Conservation (phyloP, 2,797 vertebrate genomes). For the Aotus griseimembra region DNA sequence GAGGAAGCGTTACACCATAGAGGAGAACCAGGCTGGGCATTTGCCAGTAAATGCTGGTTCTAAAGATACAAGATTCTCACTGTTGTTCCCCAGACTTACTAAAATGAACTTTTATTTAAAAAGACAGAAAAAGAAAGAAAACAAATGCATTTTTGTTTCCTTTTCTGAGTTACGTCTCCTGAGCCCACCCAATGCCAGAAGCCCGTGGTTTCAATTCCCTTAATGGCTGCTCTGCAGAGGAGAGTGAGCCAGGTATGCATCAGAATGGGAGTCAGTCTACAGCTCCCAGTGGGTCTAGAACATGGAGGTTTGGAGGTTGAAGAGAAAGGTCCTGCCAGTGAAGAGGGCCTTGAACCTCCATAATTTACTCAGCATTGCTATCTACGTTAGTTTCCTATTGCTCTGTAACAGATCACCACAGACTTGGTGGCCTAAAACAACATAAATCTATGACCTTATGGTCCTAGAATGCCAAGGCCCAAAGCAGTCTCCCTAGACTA, state of each 20-base stretch:
- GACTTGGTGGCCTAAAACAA: not conserved
- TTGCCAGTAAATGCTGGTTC: not conserved
- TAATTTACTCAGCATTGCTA: not conserved
- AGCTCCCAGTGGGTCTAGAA: not conserved
- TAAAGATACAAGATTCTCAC: not conserved
- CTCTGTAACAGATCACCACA: not conserved
- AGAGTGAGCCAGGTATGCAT: not conserved
- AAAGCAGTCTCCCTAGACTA: not conserved
- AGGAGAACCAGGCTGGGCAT: not conserved
- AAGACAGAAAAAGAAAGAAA: constrained; percentile 39
- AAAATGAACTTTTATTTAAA: constrained; percentile 19
- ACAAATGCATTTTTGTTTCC: not conserved
- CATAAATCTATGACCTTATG: not conserved
- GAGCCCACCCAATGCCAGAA: not conserved
- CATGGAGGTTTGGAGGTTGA: not conserved
- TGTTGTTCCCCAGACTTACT: not conserved
- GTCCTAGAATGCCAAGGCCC: not conserved
- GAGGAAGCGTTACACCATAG: not conserved
- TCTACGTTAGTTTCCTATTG: not conserved
- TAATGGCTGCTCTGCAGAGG: not conserved
- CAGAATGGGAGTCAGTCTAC: not conserved
- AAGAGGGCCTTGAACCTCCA: not conserved
- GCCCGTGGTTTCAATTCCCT: not conserved
- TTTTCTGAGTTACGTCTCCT: not conserved
- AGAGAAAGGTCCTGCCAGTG: not conserved